Percentiles rank a stretch among this genome's conserved stretches.
phyloP scores from a whole-genome alignment of 2,888 invertebrate genomes.

The Apodemia hepburni region DNA sequence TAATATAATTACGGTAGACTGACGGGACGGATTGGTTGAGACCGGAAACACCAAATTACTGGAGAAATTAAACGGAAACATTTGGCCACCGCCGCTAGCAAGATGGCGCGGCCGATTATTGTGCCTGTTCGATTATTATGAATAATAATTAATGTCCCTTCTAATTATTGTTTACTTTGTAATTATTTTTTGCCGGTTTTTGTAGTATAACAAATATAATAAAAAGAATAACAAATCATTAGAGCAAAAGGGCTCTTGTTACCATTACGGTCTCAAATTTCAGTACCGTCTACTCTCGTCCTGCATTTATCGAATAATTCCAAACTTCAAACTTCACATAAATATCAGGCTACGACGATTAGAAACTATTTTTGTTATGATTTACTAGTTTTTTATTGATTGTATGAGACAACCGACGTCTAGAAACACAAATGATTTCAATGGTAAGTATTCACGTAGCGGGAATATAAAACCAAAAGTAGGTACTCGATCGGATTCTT shows the following conservation, averaged over 20 bases:
- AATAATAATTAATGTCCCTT: conserved; percentile 65
- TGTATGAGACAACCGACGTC: no score
- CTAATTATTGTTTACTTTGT: conserved; percentile 51
- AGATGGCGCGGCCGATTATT: conserved; percentile 73
- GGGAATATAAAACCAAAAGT: no score
- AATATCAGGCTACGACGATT: no score
- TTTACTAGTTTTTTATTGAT: no score
- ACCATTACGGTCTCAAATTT: no score
- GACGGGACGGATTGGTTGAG: conserved; percentile 75
- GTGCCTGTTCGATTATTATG: conserved; percentile 68
- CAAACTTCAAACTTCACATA: no score
- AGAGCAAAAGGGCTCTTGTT: no score
- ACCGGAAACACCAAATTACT: conserved; percentile 77
- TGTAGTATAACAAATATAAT: conserved; percentile 16
- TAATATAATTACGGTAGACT: conserved; percentile 77
- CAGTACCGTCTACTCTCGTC: no score
- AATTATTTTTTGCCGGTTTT: conserved; percentile 26
- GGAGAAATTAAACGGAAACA: conserved; percentile 81
- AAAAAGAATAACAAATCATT: background rate
- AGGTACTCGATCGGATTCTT: no score
- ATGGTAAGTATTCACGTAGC: no score
- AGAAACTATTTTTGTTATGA: no score
- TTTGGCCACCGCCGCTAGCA: conserved; percentile 77
- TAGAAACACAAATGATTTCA: no score
- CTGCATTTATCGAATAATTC: background rate